Conservation (phyloP, 2,113 vertebrate genomes). For the Xenopus tropicalis region UCB_Xtro_10.0 CM004445.2:121004501-121005000, state of each 20-base stretch:
- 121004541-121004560: slow-evolving; percentile 25
- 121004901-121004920: no score
- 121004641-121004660: slow-evolving; percentile 32
- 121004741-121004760: slow-evolving; percentile 19
- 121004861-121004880: no score
- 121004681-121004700: slow-evolving; percentile 34
- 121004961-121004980: no score
- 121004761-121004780: slow-evolving; percentile 28
- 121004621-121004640: slow-evolving; percentile 35
- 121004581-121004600: slow-evolving; percentile 2
- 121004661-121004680: slow-evolving; percentile 28
- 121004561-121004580: slow-evolving; percentile 28
- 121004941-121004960: no score
- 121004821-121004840: slow-evolving; percentile 1
- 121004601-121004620: slow-evolving; percentile 33
- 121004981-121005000: no score
- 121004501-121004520: slow-evolving; percentile 12
- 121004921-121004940: no score
- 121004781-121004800: slow-evolving; percentile 34
- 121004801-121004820: slow-evolving; percentile 18
- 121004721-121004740: slow-evolving; percentile 32
- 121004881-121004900: no score
- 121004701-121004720: slow-evolving; percentile 37
- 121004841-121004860: no score
- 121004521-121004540: slow-evolving; percentile 29